Conservation (phyloP, 2,113 vertebrate species). For the Cromileptes altivelis region DNA sequence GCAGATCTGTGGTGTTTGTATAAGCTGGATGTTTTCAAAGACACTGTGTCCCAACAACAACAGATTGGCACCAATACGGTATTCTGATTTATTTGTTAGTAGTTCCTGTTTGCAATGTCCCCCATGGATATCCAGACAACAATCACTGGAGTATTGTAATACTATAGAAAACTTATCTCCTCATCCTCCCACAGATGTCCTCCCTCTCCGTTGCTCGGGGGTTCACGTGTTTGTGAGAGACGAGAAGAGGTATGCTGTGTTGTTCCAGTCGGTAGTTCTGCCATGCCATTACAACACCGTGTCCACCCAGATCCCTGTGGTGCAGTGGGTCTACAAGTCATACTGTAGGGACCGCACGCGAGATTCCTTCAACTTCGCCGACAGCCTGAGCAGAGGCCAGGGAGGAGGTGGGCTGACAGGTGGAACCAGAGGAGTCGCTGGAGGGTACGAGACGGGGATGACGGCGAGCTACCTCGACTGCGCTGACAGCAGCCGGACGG, state of each 20-base stretch:
- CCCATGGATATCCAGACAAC: not conserved
- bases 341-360: slow-evolving; percentile 80
- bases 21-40: slow-evolving; percentile 8
- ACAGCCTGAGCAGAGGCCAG: slow-evolving; percentile 51
- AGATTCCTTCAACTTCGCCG: slow-evolving; percentile 69
- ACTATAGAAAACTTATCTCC: not conserved
- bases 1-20: not conserved
- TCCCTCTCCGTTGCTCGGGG: slow-evolving; percentile 51
- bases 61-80: not conserved
- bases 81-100: not conserved
- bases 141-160: not conserved
- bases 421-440: not conserved
- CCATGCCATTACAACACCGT: slow-evolving; percentile 81
- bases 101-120: not conserved
- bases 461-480: slow-evolving; percentile 74
- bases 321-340: slow-evolving; percentile 82
- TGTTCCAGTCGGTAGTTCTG: slow-evolving; percentile 79
- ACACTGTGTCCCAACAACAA: not conserved
- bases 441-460: slow-evolving; percentile 57
- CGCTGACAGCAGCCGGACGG: slow-evolving; percentile 76
- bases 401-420: slow-evolving; percentile 54
- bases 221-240: slow-evolving; percentile 77
- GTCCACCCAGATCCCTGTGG: slow-evolving; percentile 76
- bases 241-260: slow-evolving; percentile 67
- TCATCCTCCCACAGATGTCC: slow-evolving; percentile 57